Conservation (phyloP, 2,113 vertebrate genomes). For the Callaeas wilsoni region DNA sequence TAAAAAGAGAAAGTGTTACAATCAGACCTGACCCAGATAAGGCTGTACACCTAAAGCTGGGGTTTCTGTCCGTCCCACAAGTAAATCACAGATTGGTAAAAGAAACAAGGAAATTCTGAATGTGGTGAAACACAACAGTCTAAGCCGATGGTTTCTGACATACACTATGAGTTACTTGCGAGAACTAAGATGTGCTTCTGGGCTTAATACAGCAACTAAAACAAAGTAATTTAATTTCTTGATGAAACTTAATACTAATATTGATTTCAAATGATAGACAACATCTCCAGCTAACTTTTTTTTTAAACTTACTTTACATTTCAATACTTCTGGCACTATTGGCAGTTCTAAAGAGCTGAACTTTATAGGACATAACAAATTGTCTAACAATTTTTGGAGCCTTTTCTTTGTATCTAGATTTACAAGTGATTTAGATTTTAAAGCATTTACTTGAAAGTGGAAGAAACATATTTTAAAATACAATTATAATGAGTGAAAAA, state of each 20-base stretch:
- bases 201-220: background rate
- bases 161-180: background rate
- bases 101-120: background rate
- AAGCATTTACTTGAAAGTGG: background rate
- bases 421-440: background rate
- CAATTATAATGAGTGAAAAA: background rate
- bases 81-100: background rate
- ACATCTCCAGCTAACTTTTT: background rate
- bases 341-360: background rate
- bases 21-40: background rate
- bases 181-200: background rate
- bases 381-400: background rate
- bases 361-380: background rate
- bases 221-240: background rate
- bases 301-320: background rate
- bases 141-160: background rate
- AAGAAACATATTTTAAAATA: background rate
- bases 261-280: background rate
- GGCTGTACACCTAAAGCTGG: fast-evolving
- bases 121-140: background rate
- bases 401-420: background rate
- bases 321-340: background rate
- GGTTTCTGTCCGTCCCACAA: fast-evolving
- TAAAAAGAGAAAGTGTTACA: background rate
- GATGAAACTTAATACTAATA: background rate